Base-by-base conservation (phyloP, 1,140 invertebrate genomes). In the Drosophila kurseongensis region DNA sequence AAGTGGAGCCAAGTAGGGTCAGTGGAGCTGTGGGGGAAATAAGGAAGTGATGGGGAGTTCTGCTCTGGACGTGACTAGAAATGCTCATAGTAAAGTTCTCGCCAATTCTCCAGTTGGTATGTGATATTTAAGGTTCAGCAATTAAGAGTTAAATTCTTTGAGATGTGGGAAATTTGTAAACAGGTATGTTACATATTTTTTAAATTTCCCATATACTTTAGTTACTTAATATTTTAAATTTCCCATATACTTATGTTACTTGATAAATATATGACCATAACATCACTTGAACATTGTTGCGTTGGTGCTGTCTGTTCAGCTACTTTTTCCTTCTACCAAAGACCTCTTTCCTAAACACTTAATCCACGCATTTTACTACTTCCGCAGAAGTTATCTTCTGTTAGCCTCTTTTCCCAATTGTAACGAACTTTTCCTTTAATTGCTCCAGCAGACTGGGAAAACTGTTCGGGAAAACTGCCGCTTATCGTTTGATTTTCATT, bases 401-500 rank as follows among this genome's bases (percentile, higher is more conserved):
- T 45, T 29, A 47, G 29, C 38, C 23, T 10, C 13, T 36, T 48
- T 47, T 27, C 47, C 69, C 47, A 52, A 42, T 57, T 74, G 51
- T 40, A 27, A 18, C 8, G 9, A 82, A 82, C 27, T 84, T 86
- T 80, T 56, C 36, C 42, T 78, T 85, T 85, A 85, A 85, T 86
- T 85, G 81, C 81, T 66, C 32, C 23, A 44, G 41, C 82, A 85
- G 81, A 85, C 59, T 85, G 48, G 47, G 60, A 80, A 74, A 65
- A 44, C 48, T 48, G 62, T 63, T 16, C 38, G 40, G 58, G 69
- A 75, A 84, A 80, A 85, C 78, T 75, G 74, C 44, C 74, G 75
- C 82, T 85, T 85, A 85, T 85, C 81, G 81, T 78, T 81, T 57
- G 75, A 83, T 83, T 83, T 58, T 73, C 69, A 71, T 61, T 79